These are phyloP conservation scores for Oscarella lobularis DNA, from an alignment of 37 sponge, comb jelly and placozoan species.

Conservation along the genomic window DNA sequence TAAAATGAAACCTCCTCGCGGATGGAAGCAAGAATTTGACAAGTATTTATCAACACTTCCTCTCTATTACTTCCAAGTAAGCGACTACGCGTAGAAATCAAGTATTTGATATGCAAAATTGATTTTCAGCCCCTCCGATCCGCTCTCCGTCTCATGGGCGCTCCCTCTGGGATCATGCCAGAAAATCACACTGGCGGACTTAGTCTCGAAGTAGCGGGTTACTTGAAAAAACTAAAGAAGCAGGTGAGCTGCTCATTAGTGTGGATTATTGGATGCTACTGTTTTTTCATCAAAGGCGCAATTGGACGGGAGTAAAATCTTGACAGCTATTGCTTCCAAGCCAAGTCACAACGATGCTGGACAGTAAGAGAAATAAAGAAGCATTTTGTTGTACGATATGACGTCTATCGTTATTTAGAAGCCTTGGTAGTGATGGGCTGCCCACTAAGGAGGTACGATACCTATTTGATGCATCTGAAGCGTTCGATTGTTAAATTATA, in stretches of 20 bases:
- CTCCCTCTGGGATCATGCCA: conserved; percentile 44
- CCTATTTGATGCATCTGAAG: neutral
- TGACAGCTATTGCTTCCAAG: neutral
- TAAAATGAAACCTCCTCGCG: conserved; percentile 35
- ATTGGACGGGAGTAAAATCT: neutral
- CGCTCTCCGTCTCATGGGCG: conserved; percentile 69
- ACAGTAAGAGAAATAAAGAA: no score
- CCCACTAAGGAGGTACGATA: neutral
- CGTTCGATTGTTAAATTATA: neutral
- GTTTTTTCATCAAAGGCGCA: no score
- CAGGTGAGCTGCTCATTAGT: conserved; percentile 36
- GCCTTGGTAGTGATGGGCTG: neutral
- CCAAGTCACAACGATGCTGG: neutral
- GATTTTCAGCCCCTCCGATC: conserved; percentile 52
- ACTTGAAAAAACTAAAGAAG: conserved; percentile 65
- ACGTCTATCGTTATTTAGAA: no score
- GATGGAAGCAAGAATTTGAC: conserved; percentile 68
- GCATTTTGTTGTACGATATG: no score
- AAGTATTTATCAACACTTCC: conserved; percentile 67
- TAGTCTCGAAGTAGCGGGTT: neutral
- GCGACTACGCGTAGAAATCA: neutral
- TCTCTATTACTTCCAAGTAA: conserved; percentile 68
- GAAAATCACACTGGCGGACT: conserved; percentile 11
- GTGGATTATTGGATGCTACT: neutral
- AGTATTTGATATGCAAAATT: neutral